phyloP scores from a whole-genome alignment of 23 tunicate genomes.

The Trididemnum miniatum region DNA sequence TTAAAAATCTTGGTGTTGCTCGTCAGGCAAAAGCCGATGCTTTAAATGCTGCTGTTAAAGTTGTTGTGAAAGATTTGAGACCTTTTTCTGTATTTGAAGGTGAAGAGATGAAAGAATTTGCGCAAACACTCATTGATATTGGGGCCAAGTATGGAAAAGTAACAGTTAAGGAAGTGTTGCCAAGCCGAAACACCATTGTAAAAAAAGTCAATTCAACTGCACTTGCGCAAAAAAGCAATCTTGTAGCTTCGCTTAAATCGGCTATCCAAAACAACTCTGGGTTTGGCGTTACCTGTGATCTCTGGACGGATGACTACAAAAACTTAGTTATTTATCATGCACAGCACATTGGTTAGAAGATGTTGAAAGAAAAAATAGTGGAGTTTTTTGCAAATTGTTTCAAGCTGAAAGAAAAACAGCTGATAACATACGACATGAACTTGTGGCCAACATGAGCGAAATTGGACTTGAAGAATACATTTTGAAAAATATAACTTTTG shows the following conservation, averaged over 20 bases:
- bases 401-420: conserved; percentile 1
- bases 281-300: conserved; percentile 9
- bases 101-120: conserved; percentile 16
- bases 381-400: conserved; percentile 16
- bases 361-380: background rate
- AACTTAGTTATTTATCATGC: conserved; percentile 24
- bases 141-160: conserved; percentile 28
- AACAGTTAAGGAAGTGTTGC: conserved; percentile 15
- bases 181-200: background rate
- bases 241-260: background rate
- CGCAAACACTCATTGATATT: conserved; percentile 21
- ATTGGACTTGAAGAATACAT: background rate
- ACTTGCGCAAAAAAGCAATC: background rate
- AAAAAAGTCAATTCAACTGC: conserved; percentile 22
- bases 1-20: background rate
- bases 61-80: conserved; percentile 5
- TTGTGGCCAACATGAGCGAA: background rate
- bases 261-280: conserved; percentile 23
- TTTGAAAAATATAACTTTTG: conserved; percentile 11
- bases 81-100: background rate
- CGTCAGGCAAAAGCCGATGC: background rate
- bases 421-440: background rate
- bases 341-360: conserved; percentile 9
- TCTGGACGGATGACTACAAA: conserved; percentile 28
- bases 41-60: background rate